Evolutionary conservation across 2,888 invertebrate genomes (phyloP), one percentile per base, ranked within the genome.

Genomic region (Polyommatus icarus): DNA sequence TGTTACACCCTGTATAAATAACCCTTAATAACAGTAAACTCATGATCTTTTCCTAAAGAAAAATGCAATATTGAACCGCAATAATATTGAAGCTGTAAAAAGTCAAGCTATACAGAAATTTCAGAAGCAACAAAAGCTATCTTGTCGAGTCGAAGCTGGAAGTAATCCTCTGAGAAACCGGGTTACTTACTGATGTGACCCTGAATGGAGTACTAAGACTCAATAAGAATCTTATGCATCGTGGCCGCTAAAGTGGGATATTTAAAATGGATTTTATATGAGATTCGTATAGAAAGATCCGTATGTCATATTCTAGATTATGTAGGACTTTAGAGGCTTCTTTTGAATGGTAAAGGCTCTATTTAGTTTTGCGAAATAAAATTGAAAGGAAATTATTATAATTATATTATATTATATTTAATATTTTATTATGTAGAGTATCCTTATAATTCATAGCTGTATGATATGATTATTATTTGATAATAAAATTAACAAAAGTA

Each of bases 81-180:
- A 36, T 50, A 83, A 85, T 84, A 84, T 20, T n/a, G 18, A 18
- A 54, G 6, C 5, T 59, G 29, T 4, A 87, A 85, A 82, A 84
- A 82, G 77, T 80, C 86, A 67, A 29, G 67, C 87, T 85, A 83
- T 82, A 84, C 84, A 85, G 86, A 85, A 88, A 88, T 88, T 86
- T 86, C 83, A 83, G 85, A 85, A 85, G 85, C 85, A 88, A 89
- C 85, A 87, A 87, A 87, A 87, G 80, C 79, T 81, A 81, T 82
- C 82, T 79, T 79, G 79, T 79, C 78, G 80, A 81, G 80, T 81
- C 81, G 78, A 81, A 82, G 79, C 79, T 80, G 77, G 78, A 79
- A 81, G 82, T 84, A 84, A 84, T 84, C 83, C 83, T 83, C 82
- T 84, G 82, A 83, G 78, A 78, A 78, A 78, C 78, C 78, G 78